Base-by-base conservation (phyloP, 2,888 invertebrate species). In the Rhamnusium bicolor region DNA sequence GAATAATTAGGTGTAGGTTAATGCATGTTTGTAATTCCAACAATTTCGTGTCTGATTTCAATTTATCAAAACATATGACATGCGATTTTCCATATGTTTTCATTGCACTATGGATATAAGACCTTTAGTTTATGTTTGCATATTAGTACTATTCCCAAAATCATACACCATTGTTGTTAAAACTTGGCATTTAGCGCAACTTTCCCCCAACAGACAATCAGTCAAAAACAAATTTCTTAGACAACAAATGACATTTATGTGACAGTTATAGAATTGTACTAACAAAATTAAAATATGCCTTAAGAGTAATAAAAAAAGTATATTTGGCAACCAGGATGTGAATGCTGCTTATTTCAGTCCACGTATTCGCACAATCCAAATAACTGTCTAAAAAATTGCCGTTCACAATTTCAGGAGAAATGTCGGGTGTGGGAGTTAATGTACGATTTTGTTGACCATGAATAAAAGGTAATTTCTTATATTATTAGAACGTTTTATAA, bases 401-500 rank as follows among this genome's bases (percentile, higher is more conserved):
- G 65, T 65, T 51, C 65, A 65, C 51, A 29, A 65, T 65, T 51
- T 65, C 65, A 54, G 53, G 14, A 56, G 40, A 56, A 53, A 56
- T 56, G 54, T 12, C 27, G 16, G 21, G 32, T 29, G 75, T 73
- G 40, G 73, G 75, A 14, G 71, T 71, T 75, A 75, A 75, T 63
- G 61, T 75, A 73, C 61, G 54, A 69, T 40, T 65, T 70, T 65
- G 62, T 66, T 74, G 72, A 69, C 72, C 76, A 70, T 70, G 72
- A 73, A 69, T 61, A 73, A 69, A 61, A 66, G 60, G 47, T 67
- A 29, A 67, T 56, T 67, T 40, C 54, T 67, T 67, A 56, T 67
- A 67, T 67, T 46, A 67, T 46, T 56, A 46, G 67, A 67, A 67
- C 46, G 67, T 40, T 46, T 67, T 56, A 56, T 56, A 56, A 56